Percentiles rank a stretch among this genome's conserved stretches.
Conservation (phyloP, 2,113 vertebrate species). For the Orientallactaga bullata region DNA sequence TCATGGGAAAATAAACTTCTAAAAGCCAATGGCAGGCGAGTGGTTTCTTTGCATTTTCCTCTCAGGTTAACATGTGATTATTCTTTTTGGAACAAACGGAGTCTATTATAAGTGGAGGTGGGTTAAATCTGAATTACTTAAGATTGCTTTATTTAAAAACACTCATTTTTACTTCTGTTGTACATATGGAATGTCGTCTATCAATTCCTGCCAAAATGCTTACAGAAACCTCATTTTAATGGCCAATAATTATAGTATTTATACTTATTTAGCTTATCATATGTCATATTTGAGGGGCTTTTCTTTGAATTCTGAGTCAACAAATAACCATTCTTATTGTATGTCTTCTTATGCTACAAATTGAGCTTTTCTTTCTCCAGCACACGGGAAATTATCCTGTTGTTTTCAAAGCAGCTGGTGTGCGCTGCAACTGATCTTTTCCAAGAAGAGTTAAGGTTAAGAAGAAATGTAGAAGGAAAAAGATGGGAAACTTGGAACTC, state of each 20-base stretch:
- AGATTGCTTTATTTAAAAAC: slow-evolving; percentile 33
- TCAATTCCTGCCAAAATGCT: not conserved
- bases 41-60: slow-evolving; percentile 12
- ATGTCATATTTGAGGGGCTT: not conserved
- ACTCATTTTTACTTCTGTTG: not conserved
- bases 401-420: not conserved
- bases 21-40: not conserved
- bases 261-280: not conserved
- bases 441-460: not conserved
- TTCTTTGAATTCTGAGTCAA: not conserved
- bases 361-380: not conserved
- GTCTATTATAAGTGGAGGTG: not conserved
- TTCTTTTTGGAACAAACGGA: slow-evolving; percentile 2
- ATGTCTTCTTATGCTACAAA: not conserved
- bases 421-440: not conserved
- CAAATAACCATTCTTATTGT: not conserved
- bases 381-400: not conserved
- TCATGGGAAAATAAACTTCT: slow-evolving; percentile 17
- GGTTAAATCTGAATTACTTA: not conserved
- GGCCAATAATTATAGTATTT: not conserved
- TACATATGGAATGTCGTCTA: not conserved
- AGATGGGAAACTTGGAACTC: not conserved
- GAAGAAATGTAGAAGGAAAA: slow-evolving; percentile 21
- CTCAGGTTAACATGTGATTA: not conserved
- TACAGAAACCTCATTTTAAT: not conserved